Evolutionary conservation across 2,888 invertebrate species (phyloP).

Genomic region (Coelinius sp.): DNA sequence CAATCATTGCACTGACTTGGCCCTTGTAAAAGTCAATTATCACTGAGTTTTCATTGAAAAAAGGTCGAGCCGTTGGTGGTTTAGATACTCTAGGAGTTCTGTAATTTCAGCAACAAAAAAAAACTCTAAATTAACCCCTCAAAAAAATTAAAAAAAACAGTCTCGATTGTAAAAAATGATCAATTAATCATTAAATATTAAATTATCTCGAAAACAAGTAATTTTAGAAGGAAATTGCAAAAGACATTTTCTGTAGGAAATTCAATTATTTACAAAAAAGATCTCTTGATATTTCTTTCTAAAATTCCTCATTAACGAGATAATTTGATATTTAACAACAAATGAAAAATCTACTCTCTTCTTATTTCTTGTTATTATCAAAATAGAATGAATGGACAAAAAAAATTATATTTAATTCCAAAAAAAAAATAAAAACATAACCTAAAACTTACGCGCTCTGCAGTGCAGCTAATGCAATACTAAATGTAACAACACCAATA

Average conservation of each 20-base stretch:
- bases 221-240: too few relatives aligned
- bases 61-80: slow-evolving; percentile 77
- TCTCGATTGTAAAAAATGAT: too few relatives aligned
- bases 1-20: slow-evolving; percentile 78
- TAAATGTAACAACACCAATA: slow-evolving; percentile 75
- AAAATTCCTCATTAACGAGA: too few relatives aligned
- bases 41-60: slow-evolving; percentile 79
- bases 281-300: too few relatives aligned
- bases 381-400: slow-evolving; percentile 7
- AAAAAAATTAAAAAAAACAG: background rate
- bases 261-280: too few relatives aligned
- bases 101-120: slow-evolving; percentile 19
- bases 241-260: too few relatives aligned
- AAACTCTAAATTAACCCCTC: background rate
- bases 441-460: slow-evolving; percentile 78
- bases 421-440: slow-evolving; percentile 47
- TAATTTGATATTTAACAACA: too few relatives aligned
- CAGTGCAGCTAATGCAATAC: slow-evolving; percentile 78
- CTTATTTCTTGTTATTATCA: background rate
- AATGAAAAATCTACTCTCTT: too few relatives aligned
- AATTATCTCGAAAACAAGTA: too few relatives aligned
- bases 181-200: too few relatives aligned
- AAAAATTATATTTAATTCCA: slow-evolving; percentile 7
- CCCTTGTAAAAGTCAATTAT: slow-evolving; percentile 87
- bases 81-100: slow-evolving; percentile 76